These are phyloP conservation scores for Trissoscelio sp. DNA, from an alignment of 2,888 invertebrate species.

Conservation along the genomic window DNA sequence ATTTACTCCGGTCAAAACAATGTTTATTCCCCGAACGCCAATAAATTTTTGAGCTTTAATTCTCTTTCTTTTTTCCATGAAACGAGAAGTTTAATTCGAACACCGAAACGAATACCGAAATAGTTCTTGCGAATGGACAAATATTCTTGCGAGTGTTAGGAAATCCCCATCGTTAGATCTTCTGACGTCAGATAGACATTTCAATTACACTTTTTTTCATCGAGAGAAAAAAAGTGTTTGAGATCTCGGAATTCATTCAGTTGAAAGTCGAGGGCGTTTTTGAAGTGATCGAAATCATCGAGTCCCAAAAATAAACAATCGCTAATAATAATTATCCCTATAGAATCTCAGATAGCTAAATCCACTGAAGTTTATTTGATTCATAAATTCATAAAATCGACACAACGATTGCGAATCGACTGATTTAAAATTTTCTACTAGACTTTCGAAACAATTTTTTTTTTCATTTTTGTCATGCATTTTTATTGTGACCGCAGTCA, in stretches of 20 bases:
- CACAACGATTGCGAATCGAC: slow-evolving; percentile 34
- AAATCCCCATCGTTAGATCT: slow-evolving; percentile 31
- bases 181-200: slow-evolving; percentile 29
- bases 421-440: slow-evolving; percentile 16
- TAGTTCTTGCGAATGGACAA: slow-evolving; percentile 44
- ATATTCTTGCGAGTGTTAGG: slow-evolving; percentile 18
- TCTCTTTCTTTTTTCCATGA: neutral
- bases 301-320: slow-evolving; percentile 23
- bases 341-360: slow-evolving; percentile 25
- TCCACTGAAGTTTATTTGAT: slow-evolving; percentile 24
- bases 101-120: slow-evolving; percentile 15
- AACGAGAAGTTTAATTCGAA: neutral
- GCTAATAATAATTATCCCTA: slow-evolving; percentile 45
- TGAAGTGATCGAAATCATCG: slow-evolving; percentile 12
- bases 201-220: slow-evolving; percentile 30
- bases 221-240: slow-evolving; percentile 7
- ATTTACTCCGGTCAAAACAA: slow-evolving; percentile 5
- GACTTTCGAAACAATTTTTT: neutral
- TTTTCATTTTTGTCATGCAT: slow-evolving; percentile 8
- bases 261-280: neutral
- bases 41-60: neutral
- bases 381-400: slow-evolving; percentile 17
- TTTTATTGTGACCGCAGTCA: slow-evolving; percentile 6
- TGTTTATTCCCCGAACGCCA: neutral
- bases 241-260: slow-evolving; percentile 20